phyloP scores from a whole-genome alignment of 2,113 vertebrate genomes.

The Gracilinanus agilis region DNA sequence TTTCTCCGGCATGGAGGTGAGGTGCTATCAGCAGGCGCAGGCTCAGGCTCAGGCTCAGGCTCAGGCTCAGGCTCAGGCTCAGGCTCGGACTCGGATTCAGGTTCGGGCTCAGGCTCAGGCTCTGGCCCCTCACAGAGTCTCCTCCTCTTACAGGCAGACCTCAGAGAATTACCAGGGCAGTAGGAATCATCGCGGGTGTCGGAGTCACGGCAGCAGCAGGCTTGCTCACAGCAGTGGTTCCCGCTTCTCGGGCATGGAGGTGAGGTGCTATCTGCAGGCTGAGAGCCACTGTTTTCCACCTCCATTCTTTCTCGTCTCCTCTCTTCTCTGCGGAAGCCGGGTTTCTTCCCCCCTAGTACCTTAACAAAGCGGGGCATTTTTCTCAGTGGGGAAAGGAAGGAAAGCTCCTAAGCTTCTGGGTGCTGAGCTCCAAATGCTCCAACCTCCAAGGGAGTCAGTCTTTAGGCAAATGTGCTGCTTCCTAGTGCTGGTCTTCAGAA shows the following conservation, averaged over 20 bases:
- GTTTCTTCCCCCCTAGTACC: too few species aligned
- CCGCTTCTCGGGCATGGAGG: background rate
- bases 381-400: background rate
- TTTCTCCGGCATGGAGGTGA: background rate
- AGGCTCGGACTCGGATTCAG: too few species aligned
- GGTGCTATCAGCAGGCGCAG: background rate
- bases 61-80: too few species aligned
- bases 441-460: background rate
- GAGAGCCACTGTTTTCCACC: too few species aligned
- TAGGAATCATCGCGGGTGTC: background rate
- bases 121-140: too few species aligned
- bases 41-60: too few species aligned
- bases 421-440: background rate
- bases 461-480: background rate
- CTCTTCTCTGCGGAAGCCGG: background rate
- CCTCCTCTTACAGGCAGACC: fast-evolving
- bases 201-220: too few species aligned
- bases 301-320: background rate
- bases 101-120: too few species aligned
- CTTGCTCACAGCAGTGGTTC: background rate
- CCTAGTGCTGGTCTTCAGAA: too few species aligned
- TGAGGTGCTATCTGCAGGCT: too few species aligned
- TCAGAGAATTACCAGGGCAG: background rate
- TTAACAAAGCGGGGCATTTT: background rate
- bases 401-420: background rate